Conservation (phyloP, 2,113 vertebrate species). For the Chrysemys picta region DNA sequence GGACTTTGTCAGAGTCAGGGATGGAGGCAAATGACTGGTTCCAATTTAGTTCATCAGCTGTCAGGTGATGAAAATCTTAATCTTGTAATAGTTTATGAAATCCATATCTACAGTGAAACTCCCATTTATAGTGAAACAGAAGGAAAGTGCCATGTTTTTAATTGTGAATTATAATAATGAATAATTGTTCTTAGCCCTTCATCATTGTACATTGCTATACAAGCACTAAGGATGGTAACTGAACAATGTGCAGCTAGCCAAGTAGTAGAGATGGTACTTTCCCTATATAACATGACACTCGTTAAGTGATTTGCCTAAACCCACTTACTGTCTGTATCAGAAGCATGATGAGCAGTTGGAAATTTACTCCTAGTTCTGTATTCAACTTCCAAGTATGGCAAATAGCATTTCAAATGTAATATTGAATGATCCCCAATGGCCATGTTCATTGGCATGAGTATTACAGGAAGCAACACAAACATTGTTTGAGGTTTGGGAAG, state of each 20-base stretch:
- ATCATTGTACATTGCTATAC: background rate
- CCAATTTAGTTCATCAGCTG: background rate
- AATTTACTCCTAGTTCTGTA: background rate
- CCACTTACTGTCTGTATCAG: background rate
- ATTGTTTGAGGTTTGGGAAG: background rate
- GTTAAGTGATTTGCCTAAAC: background rate
- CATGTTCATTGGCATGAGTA: slow-evolving; percentile 11
- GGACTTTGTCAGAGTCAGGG: background rate
- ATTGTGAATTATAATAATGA: background rate
- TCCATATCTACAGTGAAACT: background rate
- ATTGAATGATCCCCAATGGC: no score
- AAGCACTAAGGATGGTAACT: background rate
- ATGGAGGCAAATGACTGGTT: background rate
- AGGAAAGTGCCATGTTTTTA: background rate
- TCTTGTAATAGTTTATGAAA: background rate
- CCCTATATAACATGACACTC: background rate
- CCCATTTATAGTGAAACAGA: background rate
- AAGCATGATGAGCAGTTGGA: background rate
- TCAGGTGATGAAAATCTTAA: background rate
- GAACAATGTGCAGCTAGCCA: no score
- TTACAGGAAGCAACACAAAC: slow-evolving; percentile 33
- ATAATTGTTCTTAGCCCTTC: background rate
- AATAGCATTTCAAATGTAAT: background rate
- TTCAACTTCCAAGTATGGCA: background rate
- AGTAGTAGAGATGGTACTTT: background rate